A percentile compares a stretch with the other conserved stretches of the same genome.
These are phyloP conservation scores for Sinotaia quadrata DNA, from an alignment of 2,888 invertebrate genomes.

Conservation along the genomic window DNA sequence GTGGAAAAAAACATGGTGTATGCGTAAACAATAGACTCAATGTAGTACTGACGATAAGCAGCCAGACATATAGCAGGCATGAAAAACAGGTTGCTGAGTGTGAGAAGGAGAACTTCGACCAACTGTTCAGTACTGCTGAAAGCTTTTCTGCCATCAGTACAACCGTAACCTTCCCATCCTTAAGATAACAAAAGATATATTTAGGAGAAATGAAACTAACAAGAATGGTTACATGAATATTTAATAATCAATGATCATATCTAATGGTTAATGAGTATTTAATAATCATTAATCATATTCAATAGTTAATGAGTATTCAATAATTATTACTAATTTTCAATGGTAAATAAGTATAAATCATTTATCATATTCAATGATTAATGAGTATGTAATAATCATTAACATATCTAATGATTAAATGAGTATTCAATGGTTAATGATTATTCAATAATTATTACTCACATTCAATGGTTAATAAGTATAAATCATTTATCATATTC, in stretches of 20 bases:
- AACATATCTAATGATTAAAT: no score
- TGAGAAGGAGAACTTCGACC: slow-evolving; percentile 81
- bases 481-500: no score
- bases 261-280: no score
- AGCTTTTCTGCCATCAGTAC: slow-evolving; percentile 85
- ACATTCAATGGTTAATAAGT: no score
- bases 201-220: neutral
- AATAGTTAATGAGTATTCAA: no score
- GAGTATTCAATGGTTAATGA: no score
- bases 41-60: slow-evolving; percentile 81
- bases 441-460: no score
- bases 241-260: neutral
- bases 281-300: no score
- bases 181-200: neutral
- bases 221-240: neutral
- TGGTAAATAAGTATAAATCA: no score
- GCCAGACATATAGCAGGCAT: slow-evolving; percentile 85
- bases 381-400: no score
- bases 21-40: slow-evolving; percentile 86
- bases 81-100: slow-evolving; percentile 88
- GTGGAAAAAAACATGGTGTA: slow-evolving; percentile 90
- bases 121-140: slow-evolving; percentile 80
- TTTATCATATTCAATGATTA: no score
- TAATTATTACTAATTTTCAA: no score
- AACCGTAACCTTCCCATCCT: slow-evolving; percentile 86